Percentiles rank a stretch among this genome's conserved stretches.
phyloP scores from a whole-genome alignment of 2,113 vertebrate genomes.

The Strix aluco region DNA sequence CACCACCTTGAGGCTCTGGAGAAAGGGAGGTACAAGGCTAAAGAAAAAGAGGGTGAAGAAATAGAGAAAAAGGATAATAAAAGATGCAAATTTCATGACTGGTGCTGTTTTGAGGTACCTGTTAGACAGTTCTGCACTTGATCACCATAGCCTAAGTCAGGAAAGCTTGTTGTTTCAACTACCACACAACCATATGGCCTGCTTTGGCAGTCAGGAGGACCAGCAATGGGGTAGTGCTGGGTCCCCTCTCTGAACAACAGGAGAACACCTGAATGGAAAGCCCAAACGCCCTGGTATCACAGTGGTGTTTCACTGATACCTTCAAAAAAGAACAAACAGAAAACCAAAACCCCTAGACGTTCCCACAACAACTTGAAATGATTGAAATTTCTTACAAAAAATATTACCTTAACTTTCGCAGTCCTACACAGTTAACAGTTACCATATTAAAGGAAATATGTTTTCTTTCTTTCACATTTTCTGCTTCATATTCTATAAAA shows the following conservation, averaged over 20 bases:
- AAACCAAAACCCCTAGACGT: not conserved
- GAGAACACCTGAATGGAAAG: not conserved
- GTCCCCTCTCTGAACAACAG: not conserved
- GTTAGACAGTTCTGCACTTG: not conserved
- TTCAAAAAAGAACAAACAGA: not conserved
- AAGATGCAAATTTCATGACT: not conserved
- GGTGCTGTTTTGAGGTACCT: not conserved
- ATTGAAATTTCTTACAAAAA: not conserved
- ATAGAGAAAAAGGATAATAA: not conserved
- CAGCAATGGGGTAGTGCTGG: rapidly evolving
- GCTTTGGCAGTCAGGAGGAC: not conserved
- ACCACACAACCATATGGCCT: not conserved
- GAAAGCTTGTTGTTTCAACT: not conserved
- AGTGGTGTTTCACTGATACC: not conserved
- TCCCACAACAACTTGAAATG: not conserved
- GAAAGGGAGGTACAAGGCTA: not conserved
- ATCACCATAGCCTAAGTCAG: not conserved
- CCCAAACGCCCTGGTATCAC: not conserved
- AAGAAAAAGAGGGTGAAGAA: not conserved
- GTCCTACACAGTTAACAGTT: not conserved
- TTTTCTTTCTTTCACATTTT: not conserved
- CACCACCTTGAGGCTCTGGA: not conserved
- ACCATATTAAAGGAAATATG: not conserved
- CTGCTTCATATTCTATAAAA: not conserved
- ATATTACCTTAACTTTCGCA: not conserved